phyloP scores from a whole-genome alignment of 2,797 vertebrate genomes.

The Danio albolineatus region DNA sequence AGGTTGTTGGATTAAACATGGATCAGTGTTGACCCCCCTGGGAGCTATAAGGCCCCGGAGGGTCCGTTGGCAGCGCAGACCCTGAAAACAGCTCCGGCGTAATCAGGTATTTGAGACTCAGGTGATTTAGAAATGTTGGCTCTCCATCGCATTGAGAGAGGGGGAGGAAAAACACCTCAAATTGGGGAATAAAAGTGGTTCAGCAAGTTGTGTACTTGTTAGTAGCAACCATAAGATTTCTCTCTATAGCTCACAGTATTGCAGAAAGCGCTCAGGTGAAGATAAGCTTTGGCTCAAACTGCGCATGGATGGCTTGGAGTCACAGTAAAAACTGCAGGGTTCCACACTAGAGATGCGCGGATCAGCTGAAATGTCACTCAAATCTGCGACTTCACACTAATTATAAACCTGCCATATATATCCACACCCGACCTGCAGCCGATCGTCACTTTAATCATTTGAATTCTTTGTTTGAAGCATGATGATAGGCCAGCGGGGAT shows the following conservation, averaged over 20 bases:
- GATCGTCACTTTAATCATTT: too few species aligned
- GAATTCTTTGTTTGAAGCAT: too few species aligned
- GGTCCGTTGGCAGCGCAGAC: slow-evolving; percentile 40
- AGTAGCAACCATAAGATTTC: not conserved
- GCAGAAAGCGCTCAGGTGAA: slow-evolving; percentile 66
- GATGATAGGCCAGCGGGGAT: too few species aligned
- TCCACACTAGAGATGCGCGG: too few species aligned
- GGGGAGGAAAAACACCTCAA: not conserved
- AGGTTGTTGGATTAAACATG: slow-evolving; percentile 78
- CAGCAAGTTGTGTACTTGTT: not conserved
- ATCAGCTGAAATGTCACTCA: too few species aligned
- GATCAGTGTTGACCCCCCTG: slow-evolving; percentile 75
- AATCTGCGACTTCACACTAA: too few species aligned
- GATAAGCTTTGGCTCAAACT: slow-evolving; percentile 29
- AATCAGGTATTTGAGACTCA: slow-evolving; percentile 13
- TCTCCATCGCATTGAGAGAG: not conserved
- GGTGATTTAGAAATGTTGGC: slow-evolving; percentile 29
- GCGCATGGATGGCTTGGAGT: too few species aligned
- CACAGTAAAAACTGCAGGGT: too few species aligned
- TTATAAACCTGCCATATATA: too few species aligned
- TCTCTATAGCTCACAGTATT: slow-evolving; percentile 49
- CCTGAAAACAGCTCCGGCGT: slow-evolving; percentile 34
- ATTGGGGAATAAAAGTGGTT: not conserved
- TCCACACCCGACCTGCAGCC: too few species aligned
- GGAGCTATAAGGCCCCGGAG: slow-evolving; percentile 58